Evolutionary conservation across 2,797 vertebrate genomes (phyloP), one percentile per base, ranked within the genome.

Genomic region (Melanogrammus aeglefinus): DNA sequence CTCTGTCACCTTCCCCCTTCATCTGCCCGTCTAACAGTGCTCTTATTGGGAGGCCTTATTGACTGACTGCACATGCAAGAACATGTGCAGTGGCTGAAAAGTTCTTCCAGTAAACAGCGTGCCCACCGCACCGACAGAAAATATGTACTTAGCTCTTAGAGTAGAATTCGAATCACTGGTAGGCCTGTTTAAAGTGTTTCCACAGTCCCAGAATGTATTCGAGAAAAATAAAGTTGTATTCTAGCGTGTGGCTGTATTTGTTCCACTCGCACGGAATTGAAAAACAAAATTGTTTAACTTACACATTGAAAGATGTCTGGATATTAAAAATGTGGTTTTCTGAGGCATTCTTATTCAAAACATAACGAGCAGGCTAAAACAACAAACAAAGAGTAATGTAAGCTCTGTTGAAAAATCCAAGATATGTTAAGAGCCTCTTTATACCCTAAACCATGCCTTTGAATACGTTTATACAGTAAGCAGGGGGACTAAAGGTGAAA

Each of bases 161-260:
- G 90, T 83, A 86, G 83, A 82, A 83, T 88, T 86, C 81, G 87
- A 91, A 93, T 94, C 92, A 94, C 89, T 93, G 88, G 89, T 91
- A 93, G 91, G 91, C 87, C 92, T 93, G 93, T 95, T 93, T 86
- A 88, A 90, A 92, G 92, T 88, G 87, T 94, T 95, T 94, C 93
- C 93, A 93, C 89, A 91, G 87, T 85, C 78, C 73, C 82, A 51
- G 82, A 85, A 87, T 83, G 80, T 86, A 91, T 81, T 88, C 86
- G 85, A 79, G 82, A 78, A 78, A 80, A 78, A 91, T 88, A 87
- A 69, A 81, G 75, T 87, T 76, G 76, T 82, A 90, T 90, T 92
- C 88, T 87, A 86, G 85, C 80, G 80, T 85, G 91, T 83, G 84
- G 83, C 84, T 88, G 91, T 84, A 84, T 84, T 86, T 88, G 91